Percentiles rank a stretch among this genome's conserved stretches.
Evolutionary conservation across 2,888 invertebrate genomes (phyloP).

Genomic region (Anarsia innoxiella): DNA sequence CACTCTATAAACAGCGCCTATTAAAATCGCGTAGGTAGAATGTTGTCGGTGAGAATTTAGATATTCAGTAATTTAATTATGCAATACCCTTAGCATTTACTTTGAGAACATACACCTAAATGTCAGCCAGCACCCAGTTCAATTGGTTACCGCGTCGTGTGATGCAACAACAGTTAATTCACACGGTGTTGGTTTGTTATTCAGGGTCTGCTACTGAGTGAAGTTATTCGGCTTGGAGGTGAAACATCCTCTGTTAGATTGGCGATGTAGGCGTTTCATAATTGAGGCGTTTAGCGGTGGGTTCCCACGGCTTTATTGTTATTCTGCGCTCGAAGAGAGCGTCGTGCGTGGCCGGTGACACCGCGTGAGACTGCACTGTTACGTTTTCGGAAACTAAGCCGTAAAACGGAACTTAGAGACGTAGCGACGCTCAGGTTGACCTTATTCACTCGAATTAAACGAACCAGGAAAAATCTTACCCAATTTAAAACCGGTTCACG

Average conservation of each 20-base stretch:
- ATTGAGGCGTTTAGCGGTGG: constrained; percentile 44
- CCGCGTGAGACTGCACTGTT: constrained; percentile 38
- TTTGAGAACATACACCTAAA: constrained; percentile 23
- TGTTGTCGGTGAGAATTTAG: constrained; percentile 1
- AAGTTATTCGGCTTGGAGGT: constrained; percentile 34
- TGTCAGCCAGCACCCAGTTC: constrained; percentile 37
- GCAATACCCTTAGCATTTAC: constrained; percentile 10
- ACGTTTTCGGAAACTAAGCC: constrained; percentile 39
- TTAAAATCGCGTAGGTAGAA: too few relatives aligned
- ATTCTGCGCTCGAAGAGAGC: constrained; percentile 48
- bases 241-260: constrained; percentile 37
- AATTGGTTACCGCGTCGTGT: constrained; percentile 25
- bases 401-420: constrained; percentile 14
- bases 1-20: too few relatives aligned
- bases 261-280: constrained; percentile 48
- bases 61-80: constrained; percentile 5
- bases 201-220: constrained; percentile 30
- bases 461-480: background rate
- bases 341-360: constrained; percentile 50
- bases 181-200: constrained; percentile 42
- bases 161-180: constrained; percentile 56
- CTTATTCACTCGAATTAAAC: constrained; percentile 1
- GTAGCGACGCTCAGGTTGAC: too few relatives aligned
- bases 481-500: background rate
- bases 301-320: constrained; percentile 69